Evolutionary conservation across 2,797 vertebrate species (phyloP), one percentile per base, ranked within the genome.

Genomic region (Allobates femoralis): DNA sequence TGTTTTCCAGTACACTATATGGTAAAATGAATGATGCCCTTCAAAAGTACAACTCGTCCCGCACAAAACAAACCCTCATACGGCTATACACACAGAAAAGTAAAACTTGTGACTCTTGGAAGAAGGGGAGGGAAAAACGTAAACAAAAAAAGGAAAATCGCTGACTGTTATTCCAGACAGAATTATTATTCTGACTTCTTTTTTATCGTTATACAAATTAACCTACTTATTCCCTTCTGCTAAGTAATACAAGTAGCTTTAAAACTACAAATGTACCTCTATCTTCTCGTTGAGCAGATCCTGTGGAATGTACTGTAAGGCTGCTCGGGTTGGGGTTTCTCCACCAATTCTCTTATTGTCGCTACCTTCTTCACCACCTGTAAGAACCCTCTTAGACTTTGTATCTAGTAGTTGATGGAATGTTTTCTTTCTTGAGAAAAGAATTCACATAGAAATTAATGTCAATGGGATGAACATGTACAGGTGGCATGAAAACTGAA

Each of bases 341-440:
- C 94, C 96, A 90, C 95, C 90, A 11, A 94, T 92, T 92, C 94
- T 97, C 89, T 95, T 95, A 50, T 93, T 96, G 62, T 98, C 96
- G 62, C 91, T 93, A 67, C 93, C 92, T 89, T 98, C 98, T 88
- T 99, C 98, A 0, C 89, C 95, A 89, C 94, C 94, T 83, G 89
- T 79, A 2, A 95, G 96, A 37, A 95, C 90, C 53, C 97, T 96
- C 88, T 96, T 96, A 21, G 96, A 96, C 66, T 97, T 96, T 30
- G 94, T 95, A 71, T 99, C 97, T 90, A 98, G 91, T 74, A 97
- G 91, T 90, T 96, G 97, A 80, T 94, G 96, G 87, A 97, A 94
- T 90, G 97, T 97, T 28, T 97, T 97, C 92, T 96, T 98, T 91
- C 98, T 99, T 77, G 53, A 32, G 2, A 46, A 46, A 46, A 46